Conservation (phyloP, 2,797 vertebrate species). For the Ctenosaura bakeri region DNA sequence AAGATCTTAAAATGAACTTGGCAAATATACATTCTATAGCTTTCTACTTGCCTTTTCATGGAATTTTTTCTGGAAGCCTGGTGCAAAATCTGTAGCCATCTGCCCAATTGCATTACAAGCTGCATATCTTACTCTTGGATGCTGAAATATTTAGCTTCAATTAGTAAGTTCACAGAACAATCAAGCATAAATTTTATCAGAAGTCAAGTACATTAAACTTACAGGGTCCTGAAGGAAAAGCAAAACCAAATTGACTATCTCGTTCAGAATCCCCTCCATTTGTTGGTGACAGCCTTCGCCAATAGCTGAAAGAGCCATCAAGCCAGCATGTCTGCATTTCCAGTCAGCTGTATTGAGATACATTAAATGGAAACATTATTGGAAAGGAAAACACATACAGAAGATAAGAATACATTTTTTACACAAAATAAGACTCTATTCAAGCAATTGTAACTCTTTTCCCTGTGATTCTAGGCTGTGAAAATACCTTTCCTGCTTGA, state of each 20-base stretch:
- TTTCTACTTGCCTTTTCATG: slow-evolving; percentile 90
- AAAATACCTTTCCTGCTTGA: neutral
- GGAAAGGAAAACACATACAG: slow-evolving; percentile 12
- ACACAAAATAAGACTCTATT: neutral
- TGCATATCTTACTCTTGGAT: slow-evolving; percentile 96
- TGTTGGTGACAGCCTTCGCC: slow-evolving; percentile 99
- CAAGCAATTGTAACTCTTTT: neutral
- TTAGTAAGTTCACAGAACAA: slow-evolving; percentile 40
- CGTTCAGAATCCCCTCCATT: slow-evolving; percentile 97
- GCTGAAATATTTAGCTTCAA: slow-evolving; percentile 81
- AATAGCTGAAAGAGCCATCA: slow-evolving; percentile 98
- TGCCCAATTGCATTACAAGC: slow-evolving; percentile 98
- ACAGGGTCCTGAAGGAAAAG: slow-evolving; percentile 96
- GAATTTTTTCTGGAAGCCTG: slow-evolving; percentile 99
- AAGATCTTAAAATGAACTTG: neutral
- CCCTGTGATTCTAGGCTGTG: neutral
- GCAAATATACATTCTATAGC: neutral
- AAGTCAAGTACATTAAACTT: slow-evolving; percentile 76
- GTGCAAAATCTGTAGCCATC: slow-evolving; percentile 99
- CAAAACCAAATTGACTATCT: slow-evolving; percentile 96
- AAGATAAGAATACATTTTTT: slow-evolving; percentile 3
- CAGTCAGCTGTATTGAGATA: slow-evolving; percentile 88
- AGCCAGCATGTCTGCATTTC: slow-evolving; percentile 96
- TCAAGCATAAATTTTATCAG: slow-evolving; percentile 32
- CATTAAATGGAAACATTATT: slow-evolving; percentile 42